Evolutionary conservation across 2,888 invertebrate genomes (phyloP).

Genomic region (Epistrophella euchroma): DNA sequence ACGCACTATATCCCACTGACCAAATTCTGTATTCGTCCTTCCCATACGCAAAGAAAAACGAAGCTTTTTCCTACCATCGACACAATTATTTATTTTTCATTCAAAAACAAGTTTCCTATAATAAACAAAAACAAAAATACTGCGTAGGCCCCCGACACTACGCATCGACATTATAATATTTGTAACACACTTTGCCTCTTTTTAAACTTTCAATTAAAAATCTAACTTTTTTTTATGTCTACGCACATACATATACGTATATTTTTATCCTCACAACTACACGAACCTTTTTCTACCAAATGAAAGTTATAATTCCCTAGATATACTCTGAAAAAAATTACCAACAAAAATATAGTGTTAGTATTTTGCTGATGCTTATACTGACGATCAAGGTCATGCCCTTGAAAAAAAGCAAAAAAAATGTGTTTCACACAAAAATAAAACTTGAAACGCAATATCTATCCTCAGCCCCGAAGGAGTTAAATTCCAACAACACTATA

Average conservation of each 20-base stretch:
- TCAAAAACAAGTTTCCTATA: neutral
- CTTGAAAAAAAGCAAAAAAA: slow-evolving; percentile 65
- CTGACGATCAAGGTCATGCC: slow-evolving; percentile 70
- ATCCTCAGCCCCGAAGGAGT: slow-evolving; percentile 40
- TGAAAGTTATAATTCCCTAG: slow-evolving; percentile 29
- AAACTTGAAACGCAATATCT: slow-evolving; percentile 66
- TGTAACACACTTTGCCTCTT: slow-evolving; percentile 8
- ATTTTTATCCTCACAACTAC: slow-evolving; percentile 22
- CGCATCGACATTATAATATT: neutral
- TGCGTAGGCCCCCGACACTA: slow-evolving; percentile 11
- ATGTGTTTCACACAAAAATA: slow-evolving; percentile 43
- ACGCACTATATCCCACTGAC: slow-evolving; percentile 22
- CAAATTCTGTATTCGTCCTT: slow-evolving; percentile 5
- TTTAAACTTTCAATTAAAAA: slow-evolving; percentile 23
- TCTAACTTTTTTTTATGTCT: slow-evolving; percentile 19
- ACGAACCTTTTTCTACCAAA: neutral
- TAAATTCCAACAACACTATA: slow-evolving; percentile 8
- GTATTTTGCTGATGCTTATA: slow-evolving; percentile 38
- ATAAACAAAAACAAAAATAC: neutral
- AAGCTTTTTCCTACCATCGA: slow-evolving; percentile 19
- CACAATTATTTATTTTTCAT: slow-evolving; percentile 24
- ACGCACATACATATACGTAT: neutral
- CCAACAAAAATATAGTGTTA: slow-evolving; percentile 41
- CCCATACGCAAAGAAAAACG: neutral
- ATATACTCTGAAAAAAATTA: slow-evolving; percentile 1